Base-by-base conservation (phyloP, 2,797 vertebrate genomes). In the Sebastes reedi region DNA sequence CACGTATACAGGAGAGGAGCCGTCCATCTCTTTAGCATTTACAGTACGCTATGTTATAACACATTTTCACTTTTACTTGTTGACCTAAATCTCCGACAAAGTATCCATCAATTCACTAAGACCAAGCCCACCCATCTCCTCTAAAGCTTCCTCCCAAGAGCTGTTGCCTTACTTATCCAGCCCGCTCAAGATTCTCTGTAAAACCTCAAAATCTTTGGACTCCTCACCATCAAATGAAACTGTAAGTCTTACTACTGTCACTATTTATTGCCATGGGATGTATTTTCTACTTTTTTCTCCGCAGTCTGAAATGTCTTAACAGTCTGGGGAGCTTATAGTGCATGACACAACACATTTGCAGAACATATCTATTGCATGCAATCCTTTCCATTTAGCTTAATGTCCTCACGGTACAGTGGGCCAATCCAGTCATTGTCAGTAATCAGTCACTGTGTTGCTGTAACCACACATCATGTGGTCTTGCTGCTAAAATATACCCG, bases 191-290 rank as follows among this genome's bases (percentile, higher is more conserved):
- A 71, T 0, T 34, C 16, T 29, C 34, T 67, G 27, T 71, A 67
- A 81, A 74, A 77, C 46, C n/a, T 54, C 46, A 52, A 50, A 50
- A 54, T 75, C 10, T 34, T 60, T 58, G n/a, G 36, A 62, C 55
- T 79, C 24, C 22, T 70, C 8, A 67, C 59, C 36, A 29, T 75
- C 46, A 70, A 42, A 72, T 85, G 22, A 80, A 82, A 77, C 50
- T 75, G 32, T 71, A 77, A 80, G 29, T 77, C 27, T 55, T 75
- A 34, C 27, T 58, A 67, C 60, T 74, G 59, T 72, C 67, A 32
- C 52, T 61, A 16, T 81, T 64, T 76, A 27, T 72, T 67, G 14
- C 8, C 24, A 25, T 67, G 18, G 20, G 54, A 39, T 77, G 22
- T 73, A 42, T 74, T 64, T 73, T 11, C 32, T 46, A 20, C 7